phyloP scores from a whole-genome alignment of 2,888 invertebrate genomes.

The Aphidoletes aphidimyza region DNA sequence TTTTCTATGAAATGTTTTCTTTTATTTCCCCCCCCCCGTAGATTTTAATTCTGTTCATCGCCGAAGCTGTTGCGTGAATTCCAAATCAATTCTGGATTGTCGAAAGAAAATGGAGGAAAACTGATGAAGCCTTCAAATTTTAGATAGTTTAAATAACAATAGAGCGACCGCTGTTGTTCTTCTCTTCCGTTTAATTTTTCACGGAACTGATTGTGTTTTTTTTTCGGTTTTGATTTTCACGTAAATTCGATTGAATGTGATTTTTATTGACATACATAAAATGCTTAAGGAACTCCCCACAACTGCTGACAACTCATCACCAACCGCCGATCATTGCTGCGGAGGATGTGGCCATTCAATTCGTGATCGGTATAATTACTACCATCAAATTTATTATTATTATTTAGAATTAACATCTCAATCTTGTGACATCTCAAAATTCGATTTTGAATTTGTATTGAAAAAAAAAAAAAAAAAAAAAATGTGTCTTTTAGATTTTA shows the following conservation, averaged over 20 bases:
- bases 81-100: background rate
- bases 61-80: too few relatives aligned
- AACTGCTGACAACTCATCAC: constrained; percentile 59
- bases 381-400: background rate
- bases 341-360: constrained; percentile 73
- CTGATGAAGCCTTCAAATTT: constrained; percentile 21
- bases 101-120: background rate
- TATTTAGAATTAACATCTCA: background rate
- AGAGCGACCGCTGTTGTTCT: background rate
- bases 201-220: background rate
- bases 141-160: constrained; percentile 35
- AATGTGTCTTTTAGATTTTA: constrained; percentile 68
- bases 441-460: background rate
- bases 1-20: too few relatives aligned
- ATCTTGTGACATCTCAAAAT: background rate
- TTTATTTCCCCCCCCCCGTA: too few relatives aligned
- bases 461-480: constrained; percentile 7
- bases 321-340: constrained; percentile 65
- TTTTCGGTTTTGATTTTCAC: background rate
- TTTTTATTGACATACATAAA: background rate
- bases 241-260: background rate
- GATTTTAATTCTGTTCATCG: too few relatives aligned
- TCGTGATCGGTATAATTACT: constrained; percentile 67
- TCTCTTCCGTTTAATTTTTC: background rate
- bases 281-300: constrained; percentile 59